Evolutionary conservation across 1,140 invertebrate species (phyloP), one percentile per base, ranked within the genome.

Genomic region (Drepana arcuata): DNA sequence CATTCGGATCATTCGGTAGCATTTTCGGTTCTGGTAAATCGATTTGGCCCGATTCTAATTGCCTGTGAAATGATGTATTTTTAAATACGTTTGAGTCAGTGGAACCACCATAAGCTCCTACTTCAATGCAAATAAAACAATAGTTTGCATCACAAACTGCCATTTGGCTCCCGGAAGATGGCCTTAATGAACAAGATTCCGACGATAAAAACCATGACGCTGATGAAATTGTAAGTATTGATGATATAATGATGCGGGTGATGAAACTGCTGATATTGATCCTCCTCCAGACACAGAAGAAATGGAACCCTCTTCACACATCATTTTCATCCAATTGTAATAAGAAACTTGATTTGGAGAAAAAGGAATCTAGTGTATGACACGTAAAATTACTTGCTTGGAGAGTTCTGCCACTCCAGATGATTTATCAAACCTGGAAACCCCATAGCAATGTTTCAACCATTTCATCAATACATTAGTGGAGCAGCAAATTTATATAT

Each of bases 71-170:
- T n/a, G n/a, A n/a, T 2, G 33, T 45, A 12, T 36, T 57, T 52
- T 55, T 47, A 38, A 49, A 74, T 36, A 80, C 45, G 2, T 43
- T 44, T 14, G 62, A 59, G 44, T 84, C 75, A 11, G 62, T 52
- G 36, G 68, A 46, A 38, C 43, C 64, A 7, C 80, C 79, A 46
- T 71, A 74, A 1, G 68, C 53, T 21, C 83, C 82, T 6, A 86
- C 65, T 54, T 85, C 68, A 32, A 85, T 51, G 12, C 36, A 41
- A 12, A 75, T 52, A 56, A 85, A 86, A 41, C 69, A 69, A 41
- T 65, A 83, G 31, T 85, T 55, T 1, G 75, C 80, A 64, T 86
- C 78, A n/a, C 73, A 74, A 2, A 85, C 25, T 2, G 73, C 85
- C 34, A 84, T 56, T 10, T 63, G 49, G 42, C 53, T 61, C 42